phyloP scores from a whole-genome alignment of 30 jellyfish, hydroid and myxozoan species.

The Nemopilema nomurai region DNA sequence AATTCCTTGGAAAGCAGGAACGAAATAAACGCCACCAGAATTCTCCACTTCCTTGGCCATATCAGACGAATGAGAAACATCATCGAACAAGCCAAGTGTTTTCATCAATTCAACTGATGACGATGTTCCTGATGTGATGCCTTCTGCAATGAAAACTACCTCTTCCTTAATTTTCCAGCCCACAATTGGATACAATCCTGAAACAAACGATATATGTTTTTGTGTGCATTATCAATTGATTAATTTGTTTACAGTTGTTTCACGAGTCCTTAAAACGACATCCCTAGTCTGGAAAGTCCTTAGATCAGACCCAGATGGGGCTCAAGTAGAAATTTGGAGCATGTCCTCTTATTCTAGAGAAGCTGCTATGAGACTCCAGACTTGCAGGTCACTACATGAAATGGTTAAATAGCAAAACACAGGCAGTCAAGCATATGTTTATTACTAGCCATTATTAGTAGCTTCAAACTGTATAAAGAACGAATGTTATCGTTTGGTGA shows the following conservation, averaged over 20 bases:
- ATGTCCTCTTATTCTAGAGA: too few species aligned
- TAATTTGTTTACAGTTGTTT: neutral
- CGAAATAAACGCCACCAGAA: conserved; percentile 82
- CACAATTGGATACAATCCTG: conserved; percentile 90
- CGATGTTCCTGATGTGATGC: conserved; percentile 67
- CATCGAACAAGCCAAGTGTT: conserved; percentile 74
- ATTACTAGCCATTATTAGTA: too few species aligned
- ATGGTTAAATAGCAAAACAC: too few species aligned
- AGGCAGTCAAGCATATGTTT: too few species aligned
- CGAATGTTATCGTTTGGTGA: too few species aligned
- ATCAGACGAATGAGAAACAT: conserved; percentile 67
- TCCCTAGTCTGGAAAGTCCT: neutral
- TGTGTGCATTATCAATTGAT: neutral
- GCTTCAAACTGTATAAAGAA: too few species aligned
- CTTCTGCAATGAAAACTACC: conserved; percentile 76
- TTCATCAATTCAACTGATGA: conserved; percentile 81
- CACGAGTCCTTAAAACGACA: neutral
- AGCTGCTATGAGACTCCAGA: too few species aligned
- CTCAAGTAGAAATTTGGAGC: too few species aligned
- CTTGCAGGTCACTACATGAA: too few species aligned
- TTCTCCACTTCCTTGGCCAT: conserved; percentile 76
- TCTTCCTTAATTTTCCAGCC: conserved; percentile 91
- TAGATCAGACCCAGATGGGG: too few species aligned
- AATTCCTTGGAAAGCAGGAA: conserved; percentile 82
- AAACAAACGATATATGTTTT: neutral